Percentiles rank a stretch among this genome's conserved stretches.
These are phyloP conservation scores for Masticophis lateralis DNA, from an alignment of 2,797 vertebrate species.

Conservation along the genomic window DNA sequence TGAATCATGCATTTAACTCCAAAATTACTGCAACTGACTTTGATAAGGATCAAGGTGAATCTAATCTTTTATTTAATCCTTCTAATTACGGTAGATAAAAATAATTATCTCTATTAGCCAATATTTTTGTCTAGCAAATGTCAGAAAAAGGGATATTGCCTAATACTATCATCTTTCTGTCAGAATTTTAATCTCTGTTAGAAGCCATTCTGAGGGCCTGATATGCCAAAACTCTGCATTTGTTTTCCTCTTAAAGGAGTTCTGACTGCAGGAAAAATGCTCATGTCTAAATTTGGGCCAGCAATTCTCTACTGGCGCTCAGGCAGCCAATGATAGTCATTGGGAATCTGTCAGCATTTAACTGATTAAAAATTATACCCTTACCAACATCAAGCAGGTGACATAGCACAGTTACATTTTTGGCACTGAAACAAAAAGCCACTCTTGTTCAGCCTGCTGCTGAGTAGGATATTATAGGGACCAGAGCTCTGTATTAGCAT, in stretches of 20 bases:
- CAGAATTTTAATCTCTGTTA: background rate
- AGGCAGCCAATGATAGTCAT: background rate
- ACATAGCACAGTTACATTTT: background rate
- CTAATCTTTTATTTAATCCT: background rate
- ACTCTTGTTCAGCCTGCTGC: background rate
- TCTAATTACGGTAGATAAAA: constrained; percentile 54
- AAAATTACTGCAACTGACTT: background rate
- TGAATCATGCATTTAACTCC: background rate
- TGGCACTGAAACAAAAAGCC: background rate
- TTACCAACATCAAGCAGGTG: background rate
- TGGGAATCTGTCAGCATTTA: constrained; percentile 1
- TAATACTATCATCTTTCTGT: background rate
- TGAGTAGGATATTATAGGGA: background rate
- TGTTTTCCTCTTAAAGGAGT: background rate
- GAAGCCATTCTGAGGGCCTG: background rate
- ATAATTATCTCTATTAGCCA: constrained; percentile 54
- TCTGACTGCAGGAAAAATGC: background rate
- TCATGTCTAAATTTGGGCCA: background rate
- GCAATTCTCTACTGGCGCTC: background rate
- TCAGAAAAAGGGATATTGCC: background rate
- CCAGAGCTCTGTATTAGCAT: background rate
- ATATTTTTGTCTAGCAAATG: accelerated
- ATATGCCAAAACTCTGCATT: background rate
- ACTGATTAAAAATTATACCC: background rate
- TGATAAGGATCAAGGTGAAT: background rate